phyloP scores from a whole-genome alignment of 2,797 vertebrate genomes.

The Darevskia nairensis region DNA sequence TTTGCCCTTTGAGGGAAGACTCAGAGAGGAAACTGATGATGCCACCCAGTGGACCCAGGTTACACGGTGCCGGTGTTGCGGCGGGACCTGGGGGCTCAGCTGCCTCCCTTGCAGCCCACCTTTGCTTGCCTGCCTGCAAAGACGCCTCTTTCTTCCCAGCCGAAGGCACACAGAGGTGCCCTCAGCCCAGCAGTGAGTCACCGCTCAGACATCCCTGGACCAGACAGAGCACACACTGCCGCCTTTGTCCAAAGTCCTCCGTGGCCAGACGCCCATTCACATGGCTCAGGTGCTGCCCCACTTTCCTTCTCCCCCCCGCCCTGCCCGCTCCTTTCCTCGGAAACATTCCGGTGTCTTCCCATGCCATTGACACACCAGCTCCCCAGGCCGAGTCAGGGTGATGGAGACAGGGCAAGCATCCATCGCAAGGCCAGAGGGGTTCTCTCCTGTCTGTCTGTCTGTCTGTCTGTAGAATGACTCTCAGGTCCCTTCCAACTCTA shows the following conservation, averaged over 20 bases:
- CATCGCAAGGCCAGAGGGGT: not conserved
- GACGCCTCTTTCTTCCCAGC: not conserved
- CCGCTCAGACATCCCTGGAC: not conserved
- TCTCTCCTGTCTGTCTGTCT: too few relatives aligned
- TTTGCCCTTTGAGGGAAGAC: too few relatives aligned
- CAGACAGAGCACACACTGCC: accelerated
- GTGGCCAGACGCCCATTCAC: not conserved
- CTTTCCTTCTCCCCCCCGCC: not conserved
- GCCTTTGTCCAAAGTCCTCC: not conserved
- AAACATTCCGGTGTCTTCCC: not conserved
- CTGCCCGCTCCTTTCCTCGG: not conserved
- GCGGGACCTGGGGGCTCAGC: too few relatives aligned
- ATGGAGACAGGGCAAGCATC: too few relatives aligned
- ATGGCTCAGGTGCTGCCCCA: not conserved
- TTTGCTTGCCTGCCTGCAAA: not conserved
- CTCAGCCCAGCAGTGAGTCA: not conserved
- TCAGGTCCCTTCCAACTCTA: too few relatives aligned
- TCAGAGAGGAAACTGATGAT: too few relatives aligned
- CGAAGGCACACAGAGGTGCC: accelerated
- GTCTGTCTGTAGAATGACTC: too few relatives aligned
- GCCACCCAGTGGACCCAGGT: too few relatives aligned
- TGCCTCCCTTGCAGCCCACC: not conserved
- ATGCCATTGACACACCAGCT: not conserved
- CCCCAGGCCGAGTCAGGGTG: not conserved
- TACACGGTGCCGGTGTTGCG: too few relatives aligned